Base-by-base conservation (phyloP, 2,797 vertebrate species). In the Arnoldichthys spilopterus region DNA sequence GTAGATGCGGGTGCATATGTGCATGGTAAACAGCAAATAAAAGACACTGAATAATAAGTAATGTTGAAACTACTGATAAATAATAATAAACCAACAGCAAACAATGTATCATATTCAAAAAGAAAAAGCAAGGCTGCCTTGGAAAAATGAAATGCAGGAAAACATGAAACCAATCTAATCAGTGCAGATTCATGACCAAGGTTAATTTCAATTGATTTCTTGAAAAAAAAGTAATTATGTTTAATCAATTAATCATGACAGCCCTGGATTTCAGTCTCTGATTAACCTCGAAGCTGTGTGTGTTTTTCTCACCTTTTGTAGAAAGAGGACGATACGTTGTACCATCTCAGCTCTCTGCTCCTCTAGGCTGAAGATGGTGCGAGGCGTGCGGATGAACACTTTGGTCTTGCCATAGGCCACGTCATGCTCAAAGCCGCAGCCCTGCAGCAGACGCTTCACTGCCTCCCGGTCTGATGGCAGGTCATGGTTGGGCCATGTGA, bases 401-500 rank as follows among this genome's bases (percentile, higher is more conserved):
- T 99, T 99, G 84, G 95, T 99, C 84, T 95, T 98, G 74, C 98
- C 98, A 0, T 97, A 99, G 49, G 98, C 97, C 43, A 94, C 96
- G 0, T 99, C 98, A 0, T 98, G 93, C 85, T 99, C 96, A 30
- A 98, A 98, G 0, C 95, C 94, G 1, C 96, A 96, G 1, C 91
- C 91, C 86, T 97, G 95, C 28, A 99, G 84, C 28, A 99, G 94
- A 83, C 94, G 93, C 91, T 91, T 93, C 85, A 98, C 97, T 0
- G 98, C 98, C 0, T 95, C 96, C 63, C 90, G 93, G 92, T 99
- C 98, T 0, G 98, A 98, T 0, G 95, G 90, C 11, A 99, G 87
- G 81, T 97, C 96, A 0, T 99, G 98, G 88, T 99, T 99, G 0
- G 98, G 98, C 98, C 98, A 99, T 0, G 98, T 99, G 77, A 97